Percentiles rank a stretch among this genome's conserved stretches.
Conservation (phyloP, 2,888 invertebrate genomes). For the Acanthococcus lagerstroemiae region DNA sequence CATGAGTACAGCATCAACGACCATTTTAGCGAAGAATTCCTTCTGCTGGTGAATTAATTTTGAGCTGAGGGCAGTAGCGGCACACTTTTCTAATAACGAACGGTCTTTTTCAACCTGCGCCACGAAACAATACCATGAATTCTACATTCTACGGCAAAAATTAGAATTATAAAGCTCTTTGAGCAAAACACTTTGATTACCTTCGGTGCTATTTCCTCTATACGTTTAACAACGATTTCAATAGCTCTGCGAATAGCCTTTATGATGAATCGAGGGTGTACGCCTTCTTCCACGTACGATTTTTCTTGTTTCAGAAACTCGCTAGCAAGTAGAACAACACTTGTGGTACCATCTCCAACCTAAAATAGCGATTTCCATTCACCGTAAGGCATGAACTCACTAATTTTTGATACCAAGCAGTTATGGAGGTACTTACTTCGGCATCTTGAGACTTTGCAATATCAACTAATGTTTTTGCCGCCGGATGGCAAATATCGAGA, state of each 20-base stretch:
- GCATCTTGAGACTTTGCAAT: slow-evolving; percentile 99
- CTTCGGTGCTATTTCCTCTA: slow-evolving; percentile 71
- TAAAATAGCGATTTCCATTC: too few species aligned
- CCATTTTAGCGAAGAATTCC: slow-evolving; percentile 91
- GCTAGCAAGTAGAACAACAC: slow-evolving; percentile 88
- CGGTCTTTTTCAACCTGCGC: slow-evolving; percentile 45
- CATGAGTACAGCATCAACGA: slow-evolving; percentile 89
- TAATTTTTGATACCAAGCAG: too few species aligned
- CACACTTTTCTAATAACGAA: slow-evolving; percentile 72
- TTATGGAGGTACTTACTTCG: slow-evolving; percentile 55
- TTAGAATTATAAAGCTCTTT: too few species aligned
- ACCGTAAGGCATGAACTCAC: too few species aligned
- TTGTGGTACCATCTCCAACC: slow-evolving; percentile 98
- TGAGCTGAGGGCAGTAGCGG: slow-evolving; percentile 91
- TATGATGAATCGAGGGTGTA: slow-evolving; percentile 87
- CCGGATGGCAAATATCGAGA: slow-evolving; percentile 96
- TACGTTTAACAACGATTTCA: slow-evolving; percentile 68
- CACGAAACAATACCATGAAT: background rate
- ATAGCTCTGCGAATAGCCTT: slow-evolving; percentile 77
- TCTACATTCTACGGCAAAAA: too few species aligned
- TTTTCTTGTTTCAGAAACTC: slow-evolving; percentile 92
- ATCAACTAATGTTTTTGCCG: slow-evolving; percentile 94
- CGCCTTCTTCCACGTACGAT: slow-evolving; percentile 91
- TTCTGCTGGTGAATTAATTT: slow-evolving; percentile 94
- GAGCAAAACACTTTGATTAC: slow-evolving; percentile 34